Conservation (phyloP, 1,140 invertebrate species). For the Orchestia grillus region DNA sequence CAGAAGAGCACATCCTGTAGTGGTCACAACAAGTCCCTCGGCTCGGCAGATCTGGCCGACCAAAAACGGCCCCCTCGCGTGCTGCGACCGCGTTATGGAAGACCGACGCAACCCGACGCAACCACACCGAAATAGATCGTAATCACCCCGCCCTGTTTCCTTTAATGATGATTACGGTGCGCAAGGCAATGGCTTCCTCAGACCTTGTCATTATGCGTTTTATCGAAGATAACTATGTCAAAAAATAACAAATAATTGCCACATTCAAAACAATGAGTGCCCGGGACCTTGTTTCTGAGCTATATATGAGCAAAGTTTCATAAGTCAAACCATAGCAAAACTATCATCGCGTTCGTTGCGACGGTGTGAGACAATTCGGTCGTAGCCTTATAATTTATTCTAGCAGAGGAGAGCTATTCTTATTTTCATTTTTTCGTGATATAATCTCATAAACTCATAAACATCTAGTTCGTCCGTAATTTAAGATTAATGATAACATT, state of each 20-base stretch:
- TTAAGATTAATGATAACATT: not conserved
- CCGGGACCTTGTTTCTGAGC: not conserved
- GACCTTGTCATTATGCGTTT: slow-evolving; percentile 7
- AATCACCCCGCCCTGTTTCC: slow-evolving; percentile 13
- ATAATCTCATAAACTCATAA: not conserved
- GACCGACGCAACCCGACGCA: slow-evolving; percentile 28
- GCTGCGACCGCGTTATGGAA: not conserved
- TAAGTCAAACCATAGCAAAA: not conserved
- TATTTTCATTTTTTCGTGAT: not conserved
- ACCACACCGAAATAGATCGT: slow-evolving; percentile 29
- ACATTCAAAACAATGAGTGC: not conserved
- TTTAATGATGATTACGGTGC: slow-evolving; percentile 34
- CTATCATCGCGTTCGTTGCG: not conserved
- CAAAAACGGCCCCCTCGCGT: not conserved
- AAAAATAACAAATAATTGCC: not conserved
- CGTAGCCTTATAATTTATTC: not conserved
- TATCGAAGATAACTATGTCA: not conserved
- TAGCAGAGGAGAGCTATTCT: not conserved
- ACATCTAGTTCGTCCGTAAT: too few relatives aligned
- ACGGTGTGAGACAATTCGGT: not conserved
- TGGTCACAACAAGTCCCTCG: not conserved
- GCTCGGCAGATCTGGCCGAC: not conserved
- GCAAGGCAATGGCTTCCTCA: not conserved
- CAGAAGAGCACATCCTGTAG: not conserved
- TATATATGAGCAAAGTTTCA: not conserved